These are phyloP conservation scores for Musca vetustissima DNA, from an alignment of 1,140 invertebrate species.

Conservation along the genomic window DNA sequence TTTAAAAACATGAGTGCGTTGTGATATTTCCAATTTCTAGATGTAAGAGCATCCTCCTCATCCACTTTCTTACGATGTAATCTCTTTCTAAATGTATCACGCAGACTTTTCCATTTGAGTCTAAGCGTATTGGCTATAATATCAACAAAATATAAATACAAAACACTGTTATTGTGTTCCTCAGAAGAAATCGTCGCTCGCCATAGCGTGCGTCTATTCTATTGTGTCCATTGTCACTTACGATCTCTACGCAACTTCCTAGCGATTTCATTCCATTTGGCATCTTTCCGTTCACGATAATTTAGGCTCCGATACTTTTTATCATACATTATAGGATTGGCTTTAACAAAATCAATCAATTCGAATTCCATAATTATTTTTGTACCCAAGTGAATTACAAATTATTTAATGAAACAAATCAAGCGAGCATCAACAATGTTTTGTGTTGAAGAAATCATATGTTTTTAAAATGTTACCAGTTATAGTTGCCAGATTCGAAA, in stretches of 20 bases:
- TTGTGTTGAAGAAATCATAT: no score
- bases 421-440: no score
- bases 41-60: neutral
- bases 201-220: no score
- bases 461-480: no score
- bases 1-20: slow-evolving; percentile 5
- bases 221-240: neutral
- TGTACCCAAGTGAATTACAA: no score
- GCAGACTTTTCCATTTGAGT: neutral
- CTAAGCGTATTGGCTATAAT: neutral
- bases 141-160: neutral
- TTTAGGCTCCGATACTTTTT: slow-evolving; percentile 3
- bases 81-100: neutral
- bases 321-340: slow-evolving; percentile 1
- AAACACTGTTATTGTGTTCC: neutral
- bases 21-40: slow-evolving; percentile 7
- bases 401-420: no score
- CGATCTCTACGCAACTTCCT: slow-evolving; percentile 9
- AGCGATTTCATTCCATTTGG: slow-evolving; percentile 8
- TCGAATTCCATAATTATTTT: neutral
- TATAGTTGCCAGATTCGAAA: no score
- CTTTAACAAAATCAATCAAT: slow-evolving; percentile 10
- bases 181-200: no score
- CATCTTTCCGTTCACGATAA: neutral
- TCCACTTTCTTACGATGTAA: neutral